Conservation (phyloP, 2,888 invertebrate genomes). For the Aspidiotus destructor region DNA sequence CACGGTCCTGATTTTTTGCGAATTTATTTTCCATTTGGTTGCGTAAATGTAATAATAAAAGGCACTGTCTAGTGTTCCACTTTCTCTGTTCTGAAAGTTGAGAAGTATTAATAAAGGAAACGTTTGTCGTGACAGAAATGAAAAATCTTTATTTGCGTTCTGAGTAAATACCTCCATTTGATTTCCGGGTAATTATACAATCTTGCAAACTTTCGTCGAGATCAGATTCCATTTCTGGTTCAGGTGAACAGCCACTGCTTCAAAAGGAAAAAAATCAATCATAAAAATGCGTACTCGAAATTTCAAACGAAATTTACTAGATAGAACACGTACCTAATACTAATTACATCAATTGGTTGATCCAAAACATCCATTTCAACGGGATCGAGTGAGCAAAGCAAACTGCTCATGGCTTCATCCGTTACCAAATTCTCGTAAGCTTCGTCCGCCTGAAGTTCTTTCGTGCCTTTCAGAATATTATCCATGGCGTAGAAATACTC, state of each 20-base stretch:
- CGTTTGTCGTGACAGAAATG: too few species aligned
- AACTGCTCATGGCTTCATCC: not conserved
- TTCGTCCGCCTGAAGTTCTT: constrained; percentile 13
- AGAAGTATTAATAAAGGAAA: not conserved
- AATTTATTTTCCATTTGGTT: constrained; percentile 29
- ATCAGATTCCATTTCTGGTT: not conserved
- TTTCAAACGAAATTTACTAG: not conserved
- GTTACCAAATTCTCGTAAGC: not conserved
- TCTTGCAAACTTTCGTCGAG: constrained; percentile 13
- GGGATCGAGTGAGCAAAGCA: not conserved
- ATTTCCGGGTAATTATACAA: constrained; percentile 14
- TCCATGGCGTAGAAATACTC: constrained; percentile 35
- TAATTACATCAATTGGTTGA: not conserved
- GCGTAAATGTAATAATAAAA: constrained; percentile 30
- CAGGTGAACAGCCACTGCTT: not conserved
- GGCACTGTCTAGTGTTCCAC: constrained; percentile 35
- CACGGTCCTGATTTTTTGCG: constrained; percentile 18
- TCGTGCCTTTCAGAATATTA: constrained; percentile 34
- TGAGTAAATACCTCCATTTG: not conserved
- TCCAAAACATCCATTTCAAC: not conserved
- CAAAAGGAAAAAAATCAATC: not conserved
- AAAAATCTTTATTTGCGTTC: not conserved
- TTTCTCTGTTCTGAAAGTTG: constrained; percentile 33
- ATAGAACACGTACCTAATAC: not conserved
- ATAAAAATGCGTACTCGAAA: not conserved